Evolutionary conservation across 2,888 invertebrate genomes (phyloP), one percentile per base, ranked within the genome.

Genomic region (Reticulitermes lucifugus): DNA sequence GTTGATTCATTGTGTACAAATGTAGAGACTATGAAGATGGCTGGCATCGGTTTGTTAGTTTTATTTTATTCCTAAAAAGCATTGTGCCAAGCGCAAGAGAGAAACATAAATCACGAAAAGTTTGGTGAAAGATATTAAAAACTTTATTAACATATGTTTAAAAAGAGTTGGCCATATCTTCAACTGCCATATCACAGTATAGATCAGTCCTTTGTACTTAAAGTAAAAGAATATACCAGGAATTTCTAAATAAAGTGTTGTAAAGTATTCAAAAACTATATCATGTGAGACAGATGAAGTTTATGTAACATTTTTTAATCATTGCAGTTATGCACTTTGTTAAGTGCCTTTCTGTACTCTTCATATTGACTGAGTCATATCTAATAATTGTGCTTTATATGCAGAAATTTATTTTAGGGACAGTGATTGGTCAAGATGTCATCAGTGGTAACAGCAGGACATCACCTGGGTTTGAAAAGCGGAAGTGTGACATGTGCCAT

Each of bases 161-260:
- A 83, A 71, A 77, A 77, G 70, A 82, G 85, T 80, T 85, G 86
- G 86, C 86, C 86, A 86, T 86, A 86, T 86, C 86, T 86, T 83
- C 73, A 83, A 86, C 86, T 86, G 86, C 86, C 86, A 86, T 86
- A 86, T 86, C 86, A 86, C 83, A 85, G 86, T 83, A 80, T 86
- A 84, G 85, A 85, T 85, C 71, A 73, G 46, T 86, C 60, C 73
- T 86, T 86, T 86, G 86, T 86, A 86, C 86, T 86, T 86, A 86
- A 86, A 84, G 29, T 73, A 84, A 80, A 46, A 65, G n/a, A 65
- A 73, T 81, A 77, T 55, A 77, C 41, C 77, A 77, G 59, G 65
- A 84, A 65, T 84, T 84, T 77, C 77, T 77, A 84, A 65, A 29
- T 81, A 84, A 83, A 79, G 46, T 79, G 70, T 25, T 84, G 80